Percentiles rank a stretch among this genome's conserved stretches.
Evolutionary conservation across 2,113 vertebrate genomes (phyloP).

Genomic region (Oriolus oriolus): DNA sequence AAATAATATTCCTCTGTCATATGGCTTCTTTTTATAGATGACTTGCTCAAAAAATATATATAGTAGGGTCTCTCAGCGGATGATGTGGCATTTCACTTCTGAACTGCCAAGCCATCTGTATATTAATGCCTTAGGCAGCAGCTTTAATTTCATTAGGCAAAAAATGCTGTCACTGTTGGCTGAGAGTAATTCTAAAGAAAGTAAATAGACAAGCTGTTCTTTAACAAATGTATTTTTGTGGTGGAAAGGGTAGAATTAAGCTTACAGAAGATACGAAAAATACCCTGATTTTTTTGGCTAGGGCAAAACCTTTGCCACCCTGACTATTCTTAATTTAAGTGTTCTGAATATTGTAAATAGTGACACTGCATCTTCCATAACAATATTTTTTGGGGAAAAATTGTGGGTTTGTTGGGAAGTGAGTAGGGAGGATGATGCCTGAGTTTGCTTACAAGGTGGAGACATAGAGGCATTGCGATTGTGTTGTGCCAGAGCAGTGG

Average conservation of each 20-base stretch:
- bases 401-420: not conserved
- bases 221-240: not conserved
- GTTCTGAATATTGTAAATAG: not conserved
- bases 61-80: not conserved
- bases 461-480: rapidly evolving
- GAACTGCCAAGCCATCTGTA: not conserved
- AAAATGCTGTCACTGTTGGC: not conserved
- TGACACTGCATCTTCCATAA: not conserved
- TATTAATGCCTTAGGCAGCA: not conserved
- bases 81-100: not conserved
- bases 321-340: not conserved
- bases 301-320: not conserved
- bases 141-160: not conserved
- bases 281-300: not conserved
- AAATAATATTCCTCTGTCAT: not conserved
- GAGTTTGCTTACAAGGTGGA: not conserved
- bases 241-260: not conserved
- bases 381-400: not conserved
- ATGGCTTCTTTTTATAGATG: not conserved
- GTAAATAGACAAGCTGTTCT: not conserved
- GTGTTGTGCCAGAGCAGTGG: not conserved
- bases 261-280: not conserved
- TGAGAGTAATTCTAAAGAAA: not conserved
- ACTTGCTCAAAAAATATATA: not conserved
- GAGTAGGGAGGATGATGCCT: not conserved